Base-by-base conservation (phyloP, 2,113 vertebrate species). In the Mystacornis crossleyi region DNA sequence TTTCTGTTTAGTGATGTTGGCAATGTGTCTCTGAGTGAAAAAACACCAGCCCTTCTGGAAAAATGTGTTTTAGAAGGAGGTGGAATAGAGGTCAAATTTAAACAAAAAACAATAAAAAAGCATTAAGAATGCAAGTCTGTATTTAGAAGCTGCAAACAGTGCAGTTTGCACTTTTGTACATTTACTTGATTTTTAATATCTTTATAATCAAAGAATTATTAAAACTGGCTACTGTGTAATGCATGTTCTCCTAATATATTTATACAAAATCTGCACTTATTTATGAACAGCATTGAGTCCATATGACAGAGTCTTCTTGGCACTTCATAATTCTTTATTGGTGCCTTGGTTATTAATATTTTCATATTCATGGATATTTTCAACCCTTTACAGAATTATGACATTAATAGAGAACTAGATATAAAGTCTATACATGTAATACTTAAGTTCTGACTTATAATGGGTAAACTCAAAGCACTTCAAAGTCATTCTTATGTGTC, bases 81-180 rank as follows among this genome's bases (percentile, higher is more conserved):
- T 87, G 57, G 93, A 96, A 93, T 57, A 91, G 81, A 94, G 85
- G 92, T 94, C 93, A 93, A 47, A 81, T 61, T 89, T 84, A 53
- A 93, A 86, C 47, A 90, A 81, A 90, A 89, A 57, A 48, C 8
- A 84, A 51, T 25, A 81, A 57, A 72, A 69, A 67, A n/a, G 14
- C 40, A 74, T 81, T 73, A 81, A 81, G 65, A 78, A 73, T 53
- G 25, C 34, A 83, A 33, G 42, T 40, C 47, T 45, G 10, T 64
- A 66, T 71, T 74, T 60, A 53, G 64, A 85, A 71, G 55, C 40
- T 62, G 38, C 23, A 69, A 69, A 33, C 38, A 72, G 18, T n/a
- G 12, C 40, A 43, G 43, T 43, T 77, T 54, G 28, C 21, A 86
- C 51, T 71, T 92, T 42, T 70, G 24, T 18, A 26, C 2, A 64